Evolutionary conservation across 1,140 invertebrate species (phyloP), one percentile per base, ranked within the genome.

Genomic region (Varroa destructor): DNA sequence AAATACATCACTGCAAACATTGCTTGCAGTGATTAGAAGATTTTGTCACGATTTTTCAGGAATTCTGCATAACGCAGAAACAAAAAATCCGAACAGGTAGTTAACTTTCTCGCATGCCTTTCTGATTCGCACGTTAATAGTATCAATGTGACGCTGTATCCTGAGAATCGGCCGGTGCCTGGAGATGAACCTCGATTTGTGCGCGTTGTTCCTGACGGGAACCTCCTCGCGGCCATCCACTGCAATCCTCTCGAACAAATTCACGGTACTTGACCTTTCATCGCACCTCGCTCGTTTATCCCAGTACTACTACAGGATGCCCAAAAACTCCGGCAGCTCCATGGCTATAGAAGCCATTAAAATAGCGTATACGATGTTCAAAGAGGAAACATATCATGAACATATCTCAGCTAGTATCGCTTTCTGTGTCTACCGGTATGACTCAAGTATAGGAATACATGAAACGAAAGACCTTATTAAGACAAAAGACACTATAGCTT

Each of bases 221-320:
- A 67, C 36, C 61, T 67, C 37, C 46, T 67, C 5, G 61, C 61
- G 12, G 61, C 61, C 14, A 37, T 67, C 40, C 61, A 67, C 40
- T 67, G 61, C 61, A 67, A 67, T 8, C 61, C 61, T 2, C 61
- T 43, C 40, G 61, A 67, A 46, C 61, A 46, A 37, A 67, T 67
- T 40, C 61, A 67, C 36, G 61, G 61, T 67, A 40, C 8, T 51
- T 51, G 8, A 51, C 8, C 8, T 51, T 12, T 14, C 57, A 6
- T 3, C 4, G 25, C 3, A 58, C 14, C 3, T 14, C 57, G 6
- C 14, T 3, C 3, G 42, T 58, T 3, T 14, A 12, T 3, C 4
- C 12, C 12, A 3, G 36, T 40, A 42, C 36, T 37, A 56, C 55
- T n/a, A 12, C 55, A 56, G 10, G 10, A 56, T n/a, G 55, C 55